Base-by-base conservation (phyloP, 1,140 invertebrate species). In the Meloidogyne chitwoodi region DNA sequence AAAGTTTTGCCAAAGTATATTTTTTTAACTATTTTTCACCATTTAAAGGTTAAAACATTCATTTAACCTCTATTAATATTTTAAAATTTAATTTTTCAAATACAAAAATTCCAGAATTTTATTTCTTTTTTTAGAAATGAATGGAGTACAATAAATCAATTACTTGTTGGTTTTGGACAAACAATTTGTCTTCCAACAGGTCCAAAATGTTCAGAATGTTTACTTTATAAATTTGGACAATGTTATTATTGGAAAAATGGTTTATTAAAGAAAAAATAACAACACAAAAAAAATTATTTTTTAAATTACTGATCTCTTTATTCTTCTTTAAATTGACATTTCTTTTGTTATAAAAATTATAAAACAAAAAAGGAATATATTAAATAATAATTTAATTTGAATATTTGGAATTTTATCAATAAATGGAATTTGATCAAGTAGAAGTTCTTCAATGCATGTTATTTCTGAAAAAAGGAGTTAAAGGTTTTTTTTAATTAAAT, bases 1-100 rank as follows among this genome's bases (percentile, higher is more conserved):
- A 34, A 81, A 71, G 48, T 83, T 68, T 41, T 81, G 12, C 78
- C 80, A 22, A 74, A 61, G 80, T 81, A n/a, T n/a, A n/a, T 16
- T 29, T 24, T n/a, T 26, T 16, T 41, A 1, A 75, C 6, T 67
- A 34, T 31, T 75, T 75, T 4, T 19, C 16, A 69, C 2, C 44
- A 24, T 44, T 73, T 31, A 19, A 2, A 0, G 11, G 24, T 24
- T 38, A 26, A 29, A 14, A 31, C 4, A 14, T 29, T 29, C n/a
- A n/a, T n/a, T n/a, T n/a, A n/a, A n/a, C n/a, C n/a, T n/a, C n/a
- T n/a, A n/a, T n/a, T n/a, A n/a, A n/a, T n/a, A n/a, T n/a, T n/a
- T n/a, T n/a, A n/a, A n/a, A n/a, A n/a, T n/a, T n/a, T n/a, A n/a
- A n/a, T n/a, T n/a, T n/a, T n/a, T n/a, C n/a, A n/a, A n/a, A n/a